A percentile compares a stretch with the other conserved stretches of the same genome.
These are phyloP conservation scores for Tokudaia muenninki DNA, from an alignment of 2,797 vertebrate genomes.

Conservation along the genomic window DNA sequence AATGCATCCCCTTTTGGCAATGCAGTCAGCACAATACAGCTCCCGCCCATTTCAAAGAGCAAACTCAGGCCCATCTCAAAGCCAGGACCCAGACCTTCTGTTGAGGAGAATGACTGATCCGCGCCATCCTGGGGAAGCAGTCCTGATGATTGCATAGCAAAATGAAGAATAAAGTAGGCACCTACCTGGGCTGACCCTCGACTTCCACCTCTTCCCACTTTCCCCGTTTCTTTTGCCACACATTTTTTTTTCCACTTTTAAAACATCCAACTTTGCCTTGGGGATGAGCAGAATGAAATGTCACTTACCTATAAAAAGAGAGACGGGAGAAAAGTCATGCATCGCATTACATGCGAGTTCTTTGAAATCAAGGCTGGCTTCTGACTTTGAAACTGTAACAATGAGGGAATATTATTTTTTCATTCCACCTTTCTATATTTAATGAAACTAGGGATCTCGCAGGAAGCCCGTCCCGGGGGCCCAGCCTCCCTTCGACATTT, in stretches of 20 bases:
- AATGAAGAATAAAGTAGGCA: background rate
- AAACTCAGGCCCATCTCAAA: background rate
- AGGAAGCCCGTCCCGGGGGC: conserved; percentile 69
- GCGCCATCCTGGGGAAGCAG: accelerated
- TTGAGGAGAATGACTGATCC: background rate
- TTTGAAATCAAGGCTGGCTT: conserved; percentile 88
- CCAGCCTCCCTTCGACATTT: background rate
- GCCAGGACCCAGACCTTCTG: accelerated
- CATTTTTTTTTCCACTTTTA: conserved; percentile 72
- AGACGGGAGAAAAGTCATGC: conserved; percentile 80
- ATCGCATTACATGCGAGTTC: conserved; percentile 75
- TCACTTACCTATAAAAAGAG: conserved; percentile 88
- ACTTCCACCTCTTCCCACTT: conserved; percentile 76
- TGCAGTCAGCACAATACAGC: background rate
- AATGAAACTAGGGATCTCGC: conserved; percentile 77
- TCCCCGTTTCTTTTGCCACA: conserved; percentile 71
- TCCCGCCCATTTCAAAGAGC: background rate
- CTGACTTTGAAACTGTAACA: conserved; percentile 87
- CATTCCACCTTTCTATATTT: conserved; percentile 78
- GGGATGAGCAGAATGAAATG: conserved; percentile 87
- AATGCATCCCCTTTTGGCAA: background rate
- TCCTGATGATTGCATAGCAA: background rate
- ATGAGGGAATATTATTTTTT: conserved; percentile 81
- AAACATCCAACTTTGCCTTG: conserved; percentile 86
- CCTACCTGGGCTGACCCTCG: conserved; percentile 84